These are phyloP conservation scores for Andrena trimmerana DNA, from an alignment of 2,888 invertebrate species.

Conservation along the genomic window DNA sequence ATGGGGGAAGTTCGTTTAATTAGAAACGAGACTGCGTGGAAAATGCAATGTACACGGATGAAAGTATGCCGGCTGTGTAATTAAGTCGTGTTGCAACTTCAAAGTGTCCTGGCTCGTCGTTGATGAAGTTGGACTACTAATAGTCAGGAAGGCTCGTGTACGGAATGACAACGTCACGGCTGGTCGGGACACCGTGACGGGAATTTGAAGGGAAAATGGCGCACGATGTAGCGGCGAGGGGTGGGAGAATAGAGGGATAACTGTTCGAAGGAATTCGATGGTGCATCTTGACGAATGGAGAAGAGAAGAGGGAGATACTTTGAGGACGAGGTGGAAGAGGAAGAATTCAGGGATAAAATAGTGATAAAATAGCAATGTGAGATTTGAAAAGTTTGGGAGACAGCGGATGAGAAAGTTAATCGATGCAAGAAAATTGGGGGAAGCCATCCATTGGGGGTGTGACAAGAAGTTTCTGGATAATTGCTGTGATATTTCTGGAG, in stretches of 20 bases:
- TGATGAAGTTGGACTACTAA: constrained; percentile 3
- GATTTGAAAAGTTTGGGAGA: neutral
- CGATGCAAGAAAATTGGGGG: too few species aligned
- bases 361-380: neutral
- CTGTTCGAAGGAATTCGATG: neutral
- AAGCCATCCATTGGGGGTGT: too few species aligned
- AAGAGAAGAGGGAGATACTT: neutral
- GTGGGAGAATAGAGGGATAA: neutral
- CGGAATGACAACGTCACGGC: neutral
- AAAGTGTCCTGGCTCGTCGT: constrained; percentile 1
- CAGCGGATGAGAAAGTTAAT: neutral
- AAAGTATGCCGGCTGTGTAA: constrained; percentile 26
- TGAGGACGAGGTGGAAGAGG: neutral
- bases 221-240: neutral
- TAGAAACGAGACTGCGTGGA: constrained; percentile 20
- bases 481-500: too few species aligned
- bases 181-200: constrained; percentile 4
- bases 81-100: constrained; percentile 20
- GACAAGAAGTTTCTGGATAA: too few species aligned
- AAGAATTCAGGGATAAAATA: neutral
- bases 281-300: neutral
- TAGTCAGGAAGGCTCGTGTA: neutral
- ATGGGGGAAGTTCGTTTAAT: constrained; percentile 26
- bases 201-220: constrained; percentile 8
- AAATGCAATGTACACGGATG: neutral